Percentiles rank a stretch among this genome's conserved stretches.
Evolutionary conservation across 2,888 invertebrate genomes (phyloP).

Genomic region (Andricus curvator): DNA sequence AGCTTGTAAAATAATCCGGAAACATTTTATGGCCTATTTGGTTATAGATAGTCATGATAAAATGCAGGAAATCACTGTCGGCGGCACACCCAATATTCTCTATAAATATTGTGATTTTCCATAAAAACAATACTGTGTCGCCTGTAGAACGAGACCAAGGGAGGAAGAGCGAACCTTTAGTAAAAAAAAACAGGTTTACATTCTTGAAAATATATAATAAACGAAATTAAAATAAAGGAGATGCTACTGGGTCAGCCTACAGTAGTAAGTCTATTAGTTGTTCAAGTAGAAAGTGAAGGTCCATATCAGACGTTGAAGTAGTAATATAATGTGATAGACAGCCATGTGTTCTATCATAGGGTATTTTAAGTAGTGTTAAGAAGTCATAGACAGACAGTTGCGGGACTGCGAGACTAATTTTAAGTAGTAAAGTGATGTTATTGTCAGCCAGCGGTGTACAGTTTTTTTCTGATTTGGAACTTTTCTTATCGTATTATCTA

Average conservation of each 20-base stretch:
- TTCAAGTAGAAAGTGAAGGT: neutral
- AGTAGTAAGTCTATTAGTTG: neutral
- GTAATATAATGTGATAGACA: neutral
- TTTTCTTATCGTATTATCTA: neutral
- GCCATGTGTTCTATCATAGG: neutral
- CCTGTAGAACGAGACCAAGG: neutral
- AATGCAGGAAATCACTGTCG: neutral
- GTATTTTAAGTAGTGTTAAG: neutral
- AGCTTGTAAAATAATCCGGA: constrained; percentile 14
- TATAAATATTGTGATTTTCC: neutral
- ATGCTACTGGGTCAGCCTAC: neutral
- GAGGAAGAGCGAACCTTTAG: too few species aligned
- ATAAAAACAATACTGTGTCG: neutral
- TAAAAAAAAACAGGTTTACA: too few species aligned
- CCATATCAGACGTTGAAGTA: neutral
- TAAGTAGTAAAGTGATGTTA: neutral
- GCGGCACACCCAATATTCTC: neutral
- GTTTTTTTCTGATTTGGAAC: neutral
- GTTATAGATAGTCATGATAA: neutral
- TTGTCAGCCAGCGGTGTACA: neutral
- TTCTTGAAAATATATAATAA: too few species aligned
- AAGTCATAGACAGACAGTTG: neutral
- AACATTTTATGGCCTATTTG: constrained; percentile 8
- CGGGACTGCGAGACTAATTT: too few species aligned
- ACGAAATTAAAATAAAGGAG: neutral